phyloP scores from a whole-genome alignment of 2,797 vertebrate species.

The Gymnodraco acuticeps region DNA sequence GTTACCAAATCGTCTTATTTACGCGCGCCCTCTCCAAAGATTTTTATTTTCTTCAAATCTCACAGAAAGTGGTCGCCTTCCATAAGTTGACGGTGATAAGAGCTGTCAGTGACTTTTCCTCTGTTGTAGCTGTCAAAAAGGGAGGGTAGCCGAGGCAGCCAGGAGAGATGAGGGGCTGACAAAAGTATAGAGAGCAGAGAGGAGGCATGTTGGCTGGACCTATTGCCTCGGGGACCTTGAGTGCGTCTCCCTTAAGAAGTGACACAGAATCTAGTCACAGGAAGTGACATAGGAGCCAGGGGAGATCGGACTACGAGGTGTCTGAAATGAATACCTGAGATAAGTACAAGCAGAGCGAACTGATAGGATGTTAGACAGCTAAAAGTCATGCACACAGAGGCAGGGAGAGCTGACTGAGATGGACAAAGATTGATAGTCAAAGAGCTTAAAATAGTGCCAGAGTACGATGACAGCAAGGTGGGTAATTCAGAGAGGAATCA shows the following conservation, averaged over 20 bases:
- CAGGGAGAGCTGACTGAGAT: constrained; percentile 9
- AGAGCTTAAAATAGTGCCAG: constrained; percentile 13
- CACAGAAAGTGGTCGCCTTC: constrained; percentile 7
- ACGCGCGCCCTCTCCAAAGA: not conserved
- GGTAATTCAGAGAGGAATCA: constrained; percentile 40
- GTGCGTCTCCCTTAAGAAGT: constrained; percentile 36
- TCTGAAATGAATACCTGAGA: constrained; percentile 79
- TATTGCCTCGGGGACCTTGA: constrained; percentile 55
- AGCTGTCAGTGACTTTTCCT: constrained; percentile 41
- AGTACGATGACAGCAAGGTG: constrained; percentile 11
- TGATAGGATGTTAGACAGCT: constrained; percentile 70
- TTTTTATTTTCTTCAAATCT: constrained; percentile 9
- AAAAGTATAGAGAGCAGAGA: not conserved
- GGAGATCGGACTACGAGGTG: constrained; percentile 74
- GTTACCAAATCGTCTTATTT: constrained; percentile 62
- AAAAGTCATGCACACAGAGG: constrained; percentile 48
- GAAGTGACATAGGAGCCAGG: constrained; percentile 81
- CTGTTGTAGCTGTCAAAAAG: constrained; percentile 39
- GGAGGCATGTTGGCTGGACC: constrained; percentile 10
- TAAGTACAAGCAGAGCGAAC: constrained; percentile 62
- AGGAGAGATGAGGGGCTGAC: not conserved
- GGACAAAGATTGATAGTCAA: constrained; percentile 25
- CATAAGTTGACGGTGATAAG: constrained; percentile 44
- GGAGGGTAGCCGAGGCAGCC: not conserved
- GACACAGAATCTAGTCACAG: constrained; percentile 79